Evolutionary conservation across 1,140 invertebrate species (phyloP), one percentile per base, ranked within the genome.

Genomic region (Heliconius eleuchia): DNA sequence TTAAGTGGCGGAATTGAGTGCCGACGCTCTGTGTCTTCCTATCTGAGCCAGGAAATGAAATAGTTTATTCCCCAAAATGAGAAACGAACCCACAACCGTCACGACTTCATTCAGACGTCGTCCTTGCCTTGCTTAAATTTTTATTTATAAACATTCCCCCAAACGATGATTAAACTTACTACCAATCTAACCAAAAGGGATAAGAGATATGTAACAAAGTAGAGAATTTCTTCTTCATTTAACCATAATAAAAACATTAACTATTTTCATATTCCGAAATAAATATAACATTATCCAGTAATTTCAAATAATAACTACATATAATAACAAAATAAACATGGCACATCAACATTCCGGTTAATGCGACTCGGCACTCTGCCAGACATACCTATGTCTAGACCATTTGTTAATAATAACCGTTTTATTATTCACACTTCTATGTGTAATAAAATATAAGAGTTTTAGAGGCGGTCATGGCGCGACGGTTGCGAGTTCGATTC

Each of bases 381-480:
- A 66, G 60, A 66, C 60, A 66, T 66, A 66, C 60, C 60, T 66
- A 66, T 30, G 60, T 66, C 60, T 66, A 66, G 60, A 66, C 60
- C 60, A 66, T 27, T 66, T 66, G 60, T 66, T 66, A 66, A 66
- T 66, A 66, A 66, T 66, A 66, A 66, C 60, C n/a, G 23, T 66
- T 66, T 66, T 66, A 66, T 66, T 66, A 66, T 66, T 66, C 60
- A 66, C 60, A 66, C 60, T 66, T 30, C 60, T 16, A 66, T 66
- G 11, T 66, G 13, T 27, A 30, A 66, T 30, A 66, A 23, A 57
- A 66, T 66, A 6, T 30, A 66, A 66, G 23, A 66, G 9, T 30
- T 27, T 30, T 30, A 30, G 27, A 30, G 23, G 19, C 55, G 55
- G 8, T 23, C 3, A n/a, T 9, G 55, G n/a, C 8, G 42, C 13